phyloP scores from a whole-genome alignment of 1,140 invertebrate genomes.

The Camponotus pennsylvanicus region DNA sequence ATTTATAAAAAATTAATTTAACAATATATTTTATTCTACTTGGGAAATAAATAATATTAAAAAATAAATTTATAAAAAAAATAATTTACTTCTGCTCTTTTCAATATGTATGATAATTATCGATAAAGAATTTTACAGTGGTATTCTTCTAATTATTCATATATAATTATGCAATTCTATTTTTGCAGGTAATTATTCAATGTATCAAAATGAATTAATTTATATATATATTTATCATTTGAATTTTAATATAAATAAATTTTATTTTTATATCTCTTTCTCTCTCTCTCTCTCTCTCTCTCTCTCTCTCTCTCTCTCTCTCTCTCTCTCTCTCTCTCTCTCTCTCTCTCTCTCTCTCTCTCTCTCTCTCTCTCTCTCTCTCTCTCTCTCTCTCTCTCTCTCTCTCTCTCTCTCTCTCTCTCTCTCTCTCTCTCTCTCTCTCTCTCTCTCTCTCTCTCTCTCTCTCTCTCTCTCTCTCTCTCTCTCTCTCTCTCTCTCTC shows the following conservation, averaged over 20 bases:
- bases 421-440: neutral
- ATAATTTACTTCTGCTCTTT: neutral
- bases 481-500: neutral
- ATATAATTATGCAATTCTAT: constrained; percentile 2
- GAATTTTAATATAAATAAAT: constrained; percentile 15
- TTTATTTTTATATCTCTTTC: too few species aligned
- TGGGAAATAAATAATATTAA: neutral
- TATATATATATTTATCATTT: too few species aligned
- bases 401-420: neutral
- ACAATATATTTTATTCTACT: neutral
- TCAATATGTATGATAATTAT: neutral
- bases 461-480: neutral
- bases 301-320: neutral
- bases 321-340: neutral
- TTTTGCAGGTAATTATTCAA: neutral
- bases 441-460: neutral
- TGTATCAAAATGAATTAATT: neutral
- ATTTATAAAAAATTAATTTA: neutral
- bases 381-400: neutral
- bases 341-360: neutral
- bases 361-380: neutral
- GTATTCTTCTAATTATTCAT: neutral
- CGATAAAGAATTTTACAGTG: neutral
- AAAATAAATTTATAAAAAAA: neutral
- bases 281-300: neutral